Percentiles rank a stretch among this genome's conserved stretches.
Evolutionary conservation across 2,113 vertebrate genomes (phyloP).

Genomic region (Spermophilus dauricus): DNA sequence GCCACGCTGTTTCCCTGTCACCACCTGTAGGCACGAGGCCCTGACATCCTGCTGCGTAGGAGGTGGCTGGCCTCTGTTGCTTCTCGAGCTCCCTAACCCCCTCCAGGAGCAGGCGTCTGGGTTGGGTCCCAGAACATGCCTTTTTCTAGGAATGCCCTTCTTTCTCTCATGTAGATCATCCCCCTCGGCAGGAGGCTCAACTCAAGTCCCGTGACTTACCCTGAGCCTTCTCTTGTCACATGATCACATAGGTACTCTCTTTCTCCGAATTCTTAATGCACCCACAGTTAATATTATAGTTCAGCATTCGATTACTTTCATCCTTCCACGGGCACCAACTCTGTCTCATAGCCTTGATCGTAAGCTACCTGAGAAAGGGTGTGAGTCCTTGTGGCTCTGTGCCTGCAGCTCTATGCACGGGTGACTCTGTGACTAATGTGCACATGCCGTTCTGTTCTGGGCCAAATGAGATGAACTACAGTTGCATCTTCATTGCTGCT

Average conservation of each 20-base stretch:
- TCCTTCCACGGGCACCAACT: not conserved
- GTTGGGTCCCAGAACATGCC: not conserved
- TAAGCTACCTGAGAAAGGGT: not conserved
- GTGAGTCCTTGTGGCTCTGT: not conserved
- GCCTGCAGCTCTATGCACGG: rapidly evolving
- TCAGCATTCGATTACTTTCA: not conserved
- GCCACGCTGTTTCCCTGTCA: rapidly evolving
- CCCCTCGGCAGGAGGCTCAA: not conserved
- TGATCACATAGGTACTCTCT: not conserved
- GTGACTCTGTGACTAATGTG: not conserved
- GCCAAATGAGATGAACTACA: not conserved
- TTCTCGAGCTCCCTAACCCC: not conserved
- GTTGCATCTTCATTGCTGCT: not conserved
- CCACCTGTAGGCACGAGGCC: no score
- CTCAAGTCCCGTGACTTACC: not conserved
- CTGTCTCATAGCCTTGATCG: not conserved
- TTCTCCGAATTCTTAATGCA: not conserved
- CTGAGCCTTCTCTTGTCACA: not conserved
- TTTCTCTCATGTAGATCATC: not conserved
- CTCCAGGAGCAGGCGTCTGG: not conserved
- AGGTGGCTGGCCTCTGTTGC: not conserved
- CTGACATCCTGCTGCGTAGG: not conserved
- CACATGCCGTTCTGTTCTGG: not conserved
- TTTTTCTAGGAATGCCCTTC: not conserved
- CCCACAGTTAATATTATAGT: not conserved